Percentiles rank a stretch among this genome's conserved stretches.
Evolutionary conservation across 2,113 vertebrate genomes (phyloP).

Genomic region (Corynorhinus townsendii): DNA sequence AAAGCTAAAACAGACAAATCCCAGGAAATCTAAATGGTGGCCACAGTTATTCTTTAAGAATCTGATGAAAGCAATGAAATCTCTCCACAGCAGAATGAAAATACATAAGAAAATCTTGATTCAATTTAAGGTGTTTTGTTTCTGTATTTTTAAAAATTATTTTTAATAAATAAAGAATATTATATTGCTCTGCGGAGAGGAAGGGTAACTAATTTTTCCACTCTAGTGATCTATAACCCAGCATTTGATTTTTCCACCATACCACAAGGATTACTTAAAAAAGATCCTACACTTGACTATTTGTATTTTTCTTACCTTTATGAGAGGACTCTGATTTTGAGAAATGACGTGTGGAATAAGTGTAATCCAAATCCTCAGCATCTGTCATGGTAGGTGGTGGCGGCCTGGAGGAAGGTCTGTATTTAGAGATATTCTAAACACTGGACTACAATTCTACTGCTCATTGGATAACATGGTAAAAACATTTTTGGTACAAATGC

Average conservation of each 20-base stretch:
- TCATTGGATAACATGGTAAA: neutral
- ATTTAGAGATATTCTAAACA: neutral
- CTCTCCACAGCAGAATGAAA: neutral
- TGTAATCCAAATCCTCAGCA: slow-evolving; percentile 57
- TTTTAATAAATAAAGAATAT: neutral
- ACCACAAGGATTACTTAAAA: neutral
- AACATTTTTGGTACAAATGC: neutral
- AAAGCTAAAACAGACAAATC: neutral
- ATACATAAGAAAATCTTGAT: neutral
- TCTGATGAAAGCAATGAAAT: neutral
- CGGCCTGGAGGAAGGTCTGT: slow-evolving; percentile 64
- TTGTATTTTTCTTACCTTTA: slow-evolving; percentile 76
- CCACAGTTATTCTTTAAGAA: neutral
- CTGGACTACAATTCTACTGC: neutral
- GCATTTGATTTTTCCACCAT: neutral
- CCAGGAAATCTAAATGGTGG: neutral
- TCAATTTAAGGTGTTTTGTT: neutral
- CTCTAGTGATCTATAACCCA: neutral
- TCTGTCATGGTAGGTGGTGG: slow-evolving; percentile 59
- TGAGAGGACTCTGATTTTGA: slow-evolving; percentile 79
- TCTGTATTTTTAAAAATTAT: neutral
- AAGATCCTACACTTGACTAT: neutral
- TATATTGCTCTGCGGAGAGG: neutral
- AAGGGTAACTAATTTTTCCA: neutral
- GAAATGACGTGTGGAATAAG: slow-evolving; percentile 65